A percentile compares a stretch with the other conserved stretches of the same genome.
These are phyloP conservation scores for Neogobius melanostomus DNA, from an alignment of 2,113 vertebrate genomes.

Conservation along the genomic window DNA sequence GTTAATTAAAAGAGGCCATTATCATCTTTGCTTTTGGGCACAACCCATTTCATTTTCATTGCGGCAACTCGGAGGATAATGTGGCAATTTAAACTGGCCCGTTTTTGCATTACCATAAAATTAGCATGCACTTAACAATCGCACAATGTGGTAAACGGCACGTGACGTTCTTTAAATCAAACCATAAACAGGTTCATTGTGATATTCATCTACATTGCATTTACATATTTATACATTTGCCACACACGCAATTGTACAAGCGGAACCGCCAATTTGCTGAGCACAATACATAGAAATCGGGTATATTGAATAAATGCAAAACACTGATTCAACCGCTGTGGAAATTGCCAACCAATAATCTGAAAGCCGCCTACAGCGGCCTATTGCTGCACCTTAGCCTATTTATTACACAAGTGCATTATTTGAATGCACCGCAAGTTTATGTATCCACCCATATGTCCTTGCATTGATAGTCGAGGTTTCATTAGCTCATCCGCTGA, in stretches of 20 bases:
- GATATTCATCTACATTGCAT: conserved; percentile 51
- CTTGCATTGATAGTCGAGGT: not conserved
- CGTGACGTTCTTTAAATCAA: conserved; percentile 24
- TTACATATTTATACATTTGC: conserved; percentile 68
- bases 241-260: conserved; percentile 35
- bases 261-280: conserved; percentile 23
- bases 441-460: conserved; percentile 5
- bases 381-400: not conserved
- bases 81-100: conserved; percentile 1
- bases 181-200: conserved; percentile 48
- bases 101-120: conserved; percentile 16
- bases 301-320: conserved; percentile 18
- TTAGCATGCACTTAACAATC: conserved; percentile 17
- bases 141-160: conserved; percentile 11
- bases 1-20: not conserved
- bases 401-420: conserved; percentile 28
- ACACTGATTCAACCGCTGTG: conserved; percentile 12
- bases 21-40: not conserved
- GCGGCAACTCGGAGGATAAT: not conserved
- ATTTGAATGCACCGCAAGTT: not conserved
- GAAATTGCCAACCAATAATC: not conserved
- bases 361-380: conserved; percentile 1
- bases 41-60: conserved; percentile 5
- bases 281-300: conserved; percentile 2
- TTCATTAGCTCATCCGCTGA: conserved; percentile 3